Conservation (phyloP, 2,113 vertebrate species). For the Aspidoscelis tigris region DNA sequence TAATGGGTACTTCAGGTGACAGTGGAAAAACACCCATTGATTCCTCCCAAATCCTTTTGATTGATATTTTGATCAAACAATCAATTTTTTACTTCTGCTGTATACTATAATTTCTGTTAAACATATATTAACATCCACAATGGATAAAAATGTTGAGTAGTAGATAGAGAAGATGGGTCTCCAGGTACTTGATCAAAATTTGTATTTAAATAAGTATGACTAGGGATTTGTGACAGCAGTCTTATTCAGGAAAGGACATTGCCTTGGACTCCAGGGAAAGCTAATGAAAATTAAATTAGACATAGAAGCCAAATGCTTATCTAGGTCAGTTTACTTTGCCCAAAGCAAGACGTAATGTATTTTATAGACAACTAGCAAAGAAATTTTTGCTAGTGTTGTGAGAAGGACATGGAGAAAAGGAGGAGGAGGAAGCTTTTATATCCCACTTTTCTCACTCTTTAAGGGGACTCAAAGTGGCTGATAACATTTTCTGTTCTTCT, state of each 20-base stretch:
- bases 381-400: background rate
- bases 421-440: no score
- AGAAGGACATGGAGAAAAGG: background rate
- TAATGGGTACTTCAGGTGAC: no score
- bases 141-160: background rate
- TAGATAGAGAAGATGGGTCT: background rate
- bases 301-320: background rate
- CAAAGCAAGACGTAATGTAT: background rate
- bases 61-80: no score
- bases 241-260: background rate
- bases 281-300: background rate
- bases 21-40: no score
- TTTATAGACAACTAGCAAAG: background rate
- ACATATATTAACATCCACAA: background rate
- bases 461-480: no score
- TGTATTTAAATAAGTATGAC: background rate
- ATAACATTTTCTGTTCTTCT: no score
- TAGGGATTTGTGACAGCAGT: background rate
- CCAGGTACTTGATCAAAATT: background rate
- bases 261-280: slow-evolving; percentile 6
- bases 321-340: background rate
- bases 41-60: no score
- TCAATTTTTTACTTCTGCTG: no score
- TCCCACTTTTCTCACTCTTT: no score
- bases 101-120: background rate